These are phyloP conservation scores for Hepsetus odoe DNA, from an alignment of 2,113 vertebrate genomes.

Conservation along the genomic window DNA sequence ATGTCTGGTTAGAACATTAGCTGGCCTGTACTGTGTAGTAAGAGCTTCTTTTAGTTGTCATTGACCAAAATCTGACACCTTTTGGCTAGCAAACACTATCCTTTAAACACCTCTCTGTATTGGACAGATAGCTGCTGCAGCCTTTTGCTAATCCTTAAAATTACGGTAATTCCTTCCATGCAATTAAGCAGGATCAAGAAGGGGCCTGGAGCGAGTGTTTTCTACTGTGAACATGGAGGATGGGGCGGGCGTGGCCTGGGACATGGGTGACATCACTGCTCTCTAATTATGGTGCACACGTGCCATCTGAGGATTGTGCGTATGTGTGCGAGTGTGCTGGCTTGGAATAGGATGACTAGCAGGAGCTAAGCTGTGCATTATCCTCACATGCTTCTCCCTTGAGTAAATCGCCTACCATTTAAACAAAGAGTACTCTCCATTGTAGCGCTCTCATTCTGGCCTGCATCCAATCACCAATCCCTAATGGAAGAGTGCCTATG, in stretches of 20 bases:
- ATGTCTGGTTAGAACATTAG: conserved; percentile 1
- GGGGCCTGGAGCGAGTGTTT: conserved; percentile 64
- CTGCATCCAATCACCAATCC: conserved; percentile 28
- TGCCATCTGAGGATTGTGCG: conserved; percentile 62
- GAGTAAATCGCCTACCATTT: conserved; percentile 38
- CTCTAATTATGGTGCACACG: conserved; percentile 73
- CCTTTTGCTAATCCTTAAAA: conserved; percentile 66
- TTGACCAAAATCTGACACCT: conserved; percentile 7
- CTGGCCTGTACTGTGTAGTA: conserved; percentile 11
- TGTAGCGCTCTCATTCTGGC: conserved; percentile 22
- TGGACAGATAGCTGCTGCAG: conserved; percentile 53
- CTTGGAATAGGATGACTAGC: not conserved
- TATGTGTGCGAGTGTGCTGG: conserved; percentile 30
- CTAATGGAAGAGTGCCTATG: conserved; percentile 20
- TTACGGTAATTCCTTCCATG: conserved; percentile 70
- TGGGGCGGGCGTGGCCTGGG: conserved; percentile 63
- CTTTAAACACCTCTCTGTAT: conserved; percentile 43
- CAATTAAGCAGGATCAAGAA: conserved; percentile 71
- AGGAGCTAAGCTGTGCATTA: conserved; percentile 48
- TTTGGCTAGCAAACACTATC: conserved; percentile 18
- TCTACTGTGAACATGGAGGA: conserved; percentile 61
- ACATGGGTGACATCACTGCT: conserved; percentile 71
- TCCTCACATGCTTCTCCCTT: conserved; percentile 47
- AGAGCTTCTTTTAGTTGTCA: not conserved
- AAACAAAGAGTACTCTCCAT: conserved; percentile 25